Percentiles rank a stretch among this genome's conserved stretches.
phyloP scores from a whole-genome alignment of 2,888 invertebrate species.

The Cheilosia impressa region DNA sequence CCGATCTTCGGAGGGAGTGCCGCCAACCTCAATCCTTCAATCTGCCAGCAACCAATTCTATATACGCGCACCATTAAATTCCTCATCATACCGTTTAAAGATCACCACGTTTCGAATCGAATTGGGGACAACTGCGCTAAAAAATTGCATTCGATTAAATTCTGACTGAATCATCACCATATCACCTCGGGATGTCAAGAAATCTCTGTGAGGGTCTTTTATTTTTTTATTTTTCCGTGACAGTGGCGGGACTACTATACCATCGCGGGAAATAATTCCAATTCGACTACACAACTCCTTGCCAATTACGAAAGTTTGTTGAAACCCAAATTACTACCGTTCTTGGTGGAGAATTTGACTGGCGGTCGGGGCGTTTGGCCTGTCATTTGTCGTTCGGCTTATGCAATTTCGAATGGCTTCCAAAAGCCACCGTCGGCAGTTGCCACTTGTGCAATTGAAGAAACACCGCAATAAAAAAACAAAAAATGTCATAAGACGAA shows the following conservation, averaged over 20 bases:
- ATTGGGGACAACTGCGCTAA: conserved; percentile 51
- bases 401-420: conserved; percentile 29
- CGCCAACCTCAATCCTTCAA: conserved; percentile 56
- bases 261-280: conserved; percentile 52
- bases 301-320: conserved; percentile 64
- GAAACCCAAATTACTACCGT: conserved; percentile 58
- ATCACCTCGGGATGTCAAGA: conserved; percentile 42
- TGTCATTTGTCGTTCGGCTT: conserved; percentile 43
- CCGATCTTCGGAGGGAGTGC: conserved; percentile 38
- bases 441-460: conserved; percentile 55
- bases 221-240: no score
- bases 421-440: conserved; percentile 24
- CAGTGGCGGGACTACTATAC: no score
- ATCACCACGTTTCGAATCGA: conserved; percentile 8
- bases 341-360: conserved; percentile 49
- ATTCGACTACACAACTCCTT: conserved; percentile 27
- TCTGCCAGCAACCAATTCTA: conserved; percentile 13
- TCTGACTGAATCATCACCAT: conserved; percentile 60
- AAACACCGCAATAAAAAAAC: conserved; percentile 25
- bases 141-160: conserved; percentile 60
- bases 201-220: no score
- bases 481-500: conserved; percentile 49
- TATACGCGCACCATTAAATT: conserved; percentile 11
- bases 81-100: conserved; percentile 12
- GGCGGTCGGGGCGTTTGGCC: conserved; percentile 30